Percentiles rank a stretch among this genome's conserved stretches.
These are phyloP conservation scores for Tenodera sinensis DNA, from an alignment of 2,888 invertebrate genomes.

Conservation along the genomic window DNA sequence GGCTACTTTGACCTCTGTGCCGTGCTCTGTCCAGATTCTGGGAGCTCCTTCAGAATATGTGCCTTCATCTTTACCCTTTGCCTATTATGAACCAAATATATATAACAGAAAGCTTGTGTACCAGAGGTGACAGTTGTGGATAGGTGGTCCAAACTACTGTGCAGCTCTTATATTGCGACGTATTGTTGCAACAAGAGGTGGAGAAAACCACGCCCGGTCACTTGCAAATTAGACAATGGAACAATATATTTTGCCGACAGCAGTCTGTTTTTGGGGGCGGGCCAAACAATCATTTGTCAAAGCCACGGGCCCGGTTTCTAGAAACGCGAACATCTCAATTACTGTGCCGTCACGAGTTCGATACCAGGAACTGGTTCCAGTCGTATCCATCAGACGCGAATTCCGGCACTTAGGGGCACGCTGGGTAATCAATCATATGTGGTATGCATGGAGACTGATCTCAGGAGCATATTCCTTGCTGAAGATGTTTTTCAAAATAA, in stretches of 20 bases:
- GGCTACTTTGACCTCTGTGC: too few species aligned
- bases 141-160: background rate
- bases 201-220: background rate
- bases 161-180: background rate
- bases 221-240: background rate
- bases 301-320: background rate
- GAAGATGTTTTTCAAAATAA: too few species aligned
- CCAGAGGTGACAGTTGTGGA: background rate
- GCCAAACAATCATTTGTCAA: background rate
- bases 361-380: background rate
- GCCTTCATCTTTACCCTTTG: too few species aligned
- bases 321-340: background rate
- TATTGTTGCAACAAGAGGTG: background rate
- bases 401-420: background rate
- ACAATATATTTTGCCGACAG: background rate
- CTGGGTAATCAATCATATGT: too few species aligned
- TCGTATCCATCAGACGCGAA: background rate
- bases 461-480: too few species aligned
- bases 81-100: too few species aligned
- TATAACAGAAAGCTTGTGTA: too few species aligned
- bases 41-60: too few species aligned
- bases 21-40: too few species aligned
- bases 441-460: too few species aligned
- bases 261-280: background rate
- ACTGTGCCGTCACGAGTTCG: background rate